Evolutionary conservation across 1,140 invertebrate species (phyloP).

Genomic region (Leguminivora glycinivorella): DNA sequence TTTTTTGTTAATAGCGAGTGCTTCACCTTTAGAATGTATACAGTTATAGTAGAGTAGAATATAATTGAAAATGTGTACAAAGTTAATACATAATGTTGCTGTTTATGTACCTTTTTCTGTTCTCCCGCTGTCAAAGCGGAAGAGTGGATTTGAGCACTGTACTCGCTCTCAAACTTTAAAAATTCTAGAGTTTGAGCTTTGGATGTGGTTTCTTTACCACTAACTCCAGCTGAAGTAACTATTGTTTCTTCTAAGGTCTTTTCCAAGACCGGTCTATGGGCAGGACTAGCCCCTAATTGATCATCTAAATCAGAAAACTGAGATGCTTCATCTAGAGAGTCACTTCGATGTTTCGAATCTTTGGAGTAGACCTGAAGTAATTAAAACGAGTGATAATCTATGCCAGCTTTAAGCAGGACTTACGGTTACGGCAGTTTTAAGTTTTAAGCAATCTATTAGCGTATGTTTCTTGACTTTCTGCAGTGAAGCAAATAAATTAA

Average conservation of each 20-base stretch:
- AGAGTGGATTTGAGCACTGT: slow-evolving; percentile 51
- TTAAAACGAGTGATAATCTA: slow-evolving; percentile 21
- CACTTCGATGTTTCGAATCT: slow-evolving; percentile 74
- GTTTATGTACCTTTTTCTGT: slow-evolving; percentile 52
- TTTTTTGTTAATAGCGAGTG: too few relatives aligned
- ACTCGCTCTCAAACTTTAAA: slow-evolving; percentile 64
- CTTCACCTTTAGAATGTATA: too few relatives aligned
- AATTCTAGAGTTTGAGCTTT: slow-evolving; percentile 62
- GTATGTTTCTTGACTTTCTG: too few relatives aligned
- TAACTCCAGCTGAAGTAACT: slow-evolving; percentile 33
- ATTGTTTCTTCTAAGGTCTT: slow-evolving; percentile 46
- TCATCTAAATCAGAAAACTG: slow-evolving; percentile 78
- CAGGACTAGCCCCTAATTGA: slow-evolving; percentile 71
- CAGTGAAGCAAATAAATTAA: background rate
- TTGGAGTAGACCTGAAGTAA: slow-evolving; percentile 63
- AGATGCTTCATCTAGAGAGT: slow-evolving; percentile 77
- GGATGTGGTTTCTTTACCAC: slow-evolving; percentile 36
- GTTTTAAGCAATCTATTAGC: background rate
- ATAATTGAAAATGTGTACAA: background rate
- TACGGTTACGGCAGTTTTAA: background rate
- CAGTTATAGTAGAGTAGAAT: background rate
- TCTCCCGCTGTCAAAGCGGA: slow-evolving; percentile 36
- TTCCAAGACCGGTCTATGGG: slow-evolving; percentile 52
- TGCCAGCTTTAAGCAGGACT: background rate
- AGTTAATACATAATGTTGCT: background rate